phyloP scores from a whole-genome alignment of 2,113 vertebrate species.

The Cyprinodon variegatus region DNA sequence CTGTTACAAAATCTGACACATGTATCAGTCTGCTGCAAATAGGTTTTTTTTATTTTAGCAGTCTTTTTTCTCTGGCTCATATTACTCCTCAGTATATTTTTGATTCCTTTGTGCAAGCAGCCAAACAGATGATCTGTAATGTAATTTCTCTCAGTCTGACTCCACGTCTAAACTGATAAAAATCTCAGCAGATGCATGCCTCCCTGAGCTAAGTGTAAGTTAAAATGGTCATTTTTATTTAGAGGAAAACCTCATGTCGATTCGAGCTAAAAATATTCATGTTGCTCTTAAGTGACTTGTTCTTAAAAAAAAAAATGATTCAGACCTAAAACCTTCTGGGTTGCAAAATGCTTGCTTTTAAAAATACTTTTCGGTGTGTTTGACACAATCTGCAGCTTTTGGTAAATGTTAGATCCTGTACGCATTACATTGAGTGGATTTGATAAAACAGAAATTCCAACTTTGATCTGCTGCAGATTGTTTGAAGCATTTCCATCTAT shows the following conservation, averaged over 20 bases:
- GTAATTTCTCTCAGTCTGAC: constrained; percentile 23
- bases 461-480: neutral
- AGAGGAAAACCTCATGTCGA: too few species aligned
- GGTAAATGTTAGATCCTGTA: neutral
- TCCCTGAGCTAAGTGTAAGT: neutral
- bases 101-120: neutral
- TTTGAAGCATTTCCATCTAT: neutral
- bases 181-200: constrained; percentile 26
- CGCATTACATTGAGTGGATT: neutral
- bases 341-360: too few species aligned
- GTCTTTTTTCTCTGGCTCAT: neutral
- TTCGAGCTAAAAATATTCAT: constrained; percentile 46
- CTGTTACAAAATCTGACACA: neutral
- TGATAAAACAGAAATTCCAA: neutral
- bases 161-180: constrained; percentile 28
- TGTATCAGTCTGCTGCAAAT: neutral
- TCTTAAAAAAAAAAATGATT: neutral
- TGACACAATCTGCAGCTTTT: neutral
- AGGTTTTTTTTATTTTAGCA: neutral
- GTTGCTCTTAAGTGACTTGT: constrained; percentile 19
- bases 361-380: neutral
- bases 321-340: too few species aligned
- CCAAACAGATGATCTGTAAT: neutral
- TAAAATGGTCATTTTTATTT: too few species aligned
- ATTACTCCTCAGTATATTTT: constrained; percentile 7